phyloP scores from a whole-genome alignment of 2,888 invertebrate species.

The Hybos culiciformis region DNA sequence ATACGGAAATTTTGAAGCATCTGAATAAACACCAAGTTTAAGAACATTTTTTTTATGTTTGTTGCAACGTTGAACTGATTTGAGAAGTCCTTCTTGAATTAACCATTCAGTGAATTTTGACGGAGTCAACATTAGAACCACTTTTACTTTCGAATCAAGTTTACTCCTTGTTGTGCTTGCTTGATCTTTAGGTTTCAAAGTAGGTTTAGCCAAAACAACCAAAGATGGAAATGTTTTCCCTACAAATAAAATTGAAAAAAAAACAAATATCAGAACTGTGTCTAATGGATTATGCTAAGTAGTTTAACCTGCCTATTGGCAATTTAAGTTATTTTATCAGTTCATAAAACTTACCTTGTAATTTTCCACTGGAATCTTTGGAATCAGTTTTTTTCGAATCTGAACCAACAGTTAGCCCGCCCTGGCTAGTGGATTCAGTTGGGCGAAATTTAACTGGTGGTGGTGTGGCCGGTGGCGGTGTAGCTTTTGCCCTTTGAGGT shows the following conservation, averaged over 20 bases:
- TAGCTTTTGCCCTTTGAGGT: conserved; percentile 9
- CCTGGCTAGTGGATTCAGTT: conserved; percentile 57
- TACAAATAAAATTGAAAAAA: too few species aligned
- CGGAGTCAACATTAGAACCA: conserved; percentile 64
- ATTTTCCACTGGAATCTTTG: conserved; percentile 62
- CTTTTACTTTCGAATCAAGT: conserved; percentile 67
- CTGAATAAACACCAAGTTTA: conserved; percentile 75
- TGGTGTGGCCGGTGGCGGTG: conserved; percentile 8
- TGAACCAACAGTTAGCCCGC: conserved; percentile 53
- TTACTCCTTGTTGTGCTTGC: conserved; percentile 44
- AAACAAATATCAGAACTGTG: too few species aligned
- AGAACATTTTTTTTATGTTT: conserved; percentile 54
- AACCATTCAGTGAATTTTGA: conserved; percentile 84
- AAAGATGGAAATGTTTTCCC: conserved; percentile 76
- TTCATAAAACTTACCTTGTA: too few species aligned
- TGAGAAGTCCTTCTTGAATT: conserved; percentile 69
- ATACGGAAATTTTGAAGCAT: conserved; percentile 69
- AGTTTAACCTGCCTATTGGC: too few species aligned
- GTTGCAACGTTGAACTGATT: conserved; percentile 64
- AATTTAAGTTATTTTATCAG: too few species aligned
- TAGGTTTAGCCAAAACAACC: conserved; percentile 70
- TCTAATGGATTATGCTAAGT: too few species aligned
- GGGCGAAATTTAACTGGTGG: conserved; percentile 39
- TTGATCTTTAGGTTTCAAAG: conserved; percentile 54
- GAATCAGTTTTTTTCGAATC: conserved; percentile 46